These are phyloP conservation scores for Abrostola tripartita DNA, from an alignment of 2,888 invertebrate species.

Conservation along the genomic window DNA sequence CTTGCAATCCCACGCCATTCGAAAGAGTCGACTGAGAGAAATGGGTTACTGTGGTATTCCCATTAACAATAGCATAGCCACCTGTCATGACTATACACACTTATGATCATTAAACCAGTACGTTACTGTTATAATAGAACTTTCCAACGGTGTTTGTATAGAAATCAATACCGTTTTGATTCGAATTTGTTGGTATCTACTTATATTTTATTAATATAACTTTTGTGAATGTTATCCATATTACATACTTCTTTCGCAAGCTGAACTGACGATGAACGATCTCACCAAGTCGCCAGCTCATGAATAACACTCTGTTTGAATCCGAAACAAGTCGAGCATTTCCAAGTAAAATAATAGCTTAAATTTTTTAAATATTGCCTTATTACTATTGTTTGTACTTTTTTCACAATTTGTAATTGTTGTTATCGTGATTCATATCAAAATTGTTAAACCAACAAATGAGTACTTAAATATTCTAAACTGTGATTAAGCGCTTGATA, in stretches of 20 bases:
- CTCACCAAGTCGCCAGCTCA: too few relatives aligned
- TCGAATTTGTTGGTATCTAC: background rate
- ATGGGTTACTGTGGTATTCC: constrained; percentile 44
- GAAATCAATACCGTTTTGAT: constrained; percentile 12
- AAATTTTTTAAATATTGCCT: too few relatives aligned
- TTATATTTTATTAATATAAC: constrained; percentile 1
- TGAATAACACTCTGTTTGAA: too few relatives aligned
- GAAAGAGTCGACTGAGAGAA: constrained; percentile 41
- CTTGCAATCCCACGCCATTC: constrained; percentile 42
- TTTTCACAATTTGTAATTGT: background rate
- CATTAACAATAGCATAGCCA: constrained; percentile 41
- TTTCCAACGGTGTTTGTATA: constrained; percentile 25
- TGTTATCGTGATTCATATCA: constrained; percentile 27
- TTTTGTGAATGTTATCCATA: background rate
- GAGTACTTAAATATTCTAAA: constrained; percentile 35
- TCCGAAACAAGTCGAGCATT: too few relatives aligned
- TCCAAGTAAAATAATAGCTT: too few relatives aligned
- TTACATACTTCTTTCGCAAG: too few relatives aligned
- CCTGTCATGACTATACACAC: constrained; percentile 48
- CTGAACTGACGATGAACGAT: too few relatives aligned
- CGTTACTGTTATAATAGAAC: constrained; percentile 30
- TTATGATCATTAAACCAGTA: constrained; percentile 39
- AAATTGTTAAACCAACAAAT: constrained; percentile 33
- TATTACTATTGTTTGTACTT: too few relatives aligned
- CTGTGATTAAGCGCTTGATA: constrained; percentile 46